Base-by-base conservation (phyloP, 2,888 invertebrate genomes). In the Yponomeuta evonymella region DNA sequence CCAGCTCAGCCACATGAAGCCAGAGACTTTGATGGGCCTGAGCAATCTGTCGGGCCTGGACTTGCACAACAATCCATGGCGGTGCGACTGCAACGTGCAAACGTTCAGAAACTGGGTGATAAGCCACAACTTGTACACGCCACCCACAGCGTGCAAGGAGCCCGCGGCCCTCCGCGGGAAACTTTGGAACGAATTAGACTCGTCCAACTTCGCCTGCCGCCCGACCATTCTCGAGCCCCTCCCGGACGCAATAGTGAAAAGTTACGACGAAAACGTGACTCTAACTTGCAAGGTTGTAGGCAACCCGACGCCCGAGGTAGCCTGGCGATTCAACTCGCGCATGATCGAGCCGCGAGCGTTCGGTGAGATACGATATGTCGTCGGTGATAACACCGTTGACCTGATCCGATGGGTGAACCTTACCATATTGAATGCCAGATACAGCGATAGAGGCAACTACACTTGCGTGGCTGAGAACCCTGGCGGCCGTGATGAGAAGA, bases 51-150 rank as follows among this genome's bases (percentile, higher is more conserved):
- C 94, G 43, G 96, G 96, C 71, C 87, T 98, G 63, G 95, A 95
- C 77, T 89, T 98, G 66, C 95, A 95, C 78, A 95, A 95, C 75
- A 98, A 98, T 83, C 96, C 96, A 0, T 98, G 98, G 98, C 94
- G 95, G 72, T 98, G 98, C 84, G 97, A 98, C 79, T 98, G 98
- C 83, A 94, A 95, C 76, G 88, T 98, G 74, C 95, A 96, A 80
- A 93, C 94, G 70, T 96, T 98, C 77, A 94, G 97, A 63, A 95
- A 96, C 79, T 97, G 96, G 94, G 94, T 95, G 73, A 93, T 96
- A 71, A 93, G 93, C 75, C 94, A 94, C 74, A 96, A 96, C 73
- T 90, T 97, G 71, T 96, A 97, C 79, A 95, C 96, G 12, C 93
- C 95, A 10, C 95, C 96, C 2, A 97, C 97, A 0, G 93, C 95